Conservation (phyloP, 2,113 vertebrate species). For the Gymnorhina tibicen region DNA sequence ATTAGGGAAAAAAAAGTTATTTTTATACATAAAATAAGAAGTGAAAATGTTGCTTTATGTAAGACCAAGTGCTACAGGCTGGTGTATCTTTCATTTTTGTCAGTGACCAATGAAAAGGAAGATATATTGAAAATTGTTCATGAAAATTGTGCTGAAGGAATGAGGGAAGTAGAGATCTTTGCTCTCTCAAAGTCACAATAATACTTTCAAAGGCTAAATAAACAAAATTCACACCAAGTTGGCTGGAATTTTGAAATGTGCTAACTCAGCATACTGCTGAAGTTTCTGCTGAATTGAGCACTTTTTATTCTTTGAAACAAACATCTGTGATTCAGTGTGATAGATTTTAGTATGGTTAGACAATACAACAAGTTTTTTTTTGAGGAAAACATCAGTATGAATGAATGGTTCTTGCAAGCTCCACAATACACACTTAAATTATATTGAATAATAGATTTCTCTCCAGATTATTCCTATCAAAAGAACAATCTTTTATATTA, state of each 20-base stretch:
- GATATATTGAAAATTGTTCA: neutral
- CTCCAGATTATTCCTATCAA: neutral
- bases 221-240: slow-evolving; percentile 8
- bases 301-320: slow-evolving; percentile 44
- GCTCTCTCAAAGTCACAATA: neutral
- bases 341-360: slow-evolving; percentile 15
- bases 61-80: neutral
- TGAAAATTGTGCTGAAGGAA: neutral
- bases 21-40: neutral
- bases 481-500: neutral
- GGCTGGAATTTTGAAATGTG: slow-evolving; percentile 27
- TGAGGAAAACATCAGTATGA: neutral
- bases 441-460: neutral
- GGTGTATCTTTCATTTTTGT: neutral
- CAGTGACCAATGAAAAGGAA: neutral
- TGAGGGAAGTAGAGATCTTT: neutral
- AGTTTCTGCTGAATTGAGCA: slow-evolving; percentile 44
- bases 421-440: neutral
- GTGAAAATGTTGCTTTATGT: neutral
- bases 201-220: slow-evolving; percentile 7
- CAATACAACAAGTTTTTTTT: neutral
- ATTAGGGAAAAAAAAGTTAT: neutral
- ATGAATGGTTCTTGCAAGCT: neutral
- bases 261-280: slow-evolving; percentile 35
- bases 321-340: slow-evolving; percentile 39